Conservation (phyloP, 2,888 invertebrate species). For the Agelastica alni region DNA sequence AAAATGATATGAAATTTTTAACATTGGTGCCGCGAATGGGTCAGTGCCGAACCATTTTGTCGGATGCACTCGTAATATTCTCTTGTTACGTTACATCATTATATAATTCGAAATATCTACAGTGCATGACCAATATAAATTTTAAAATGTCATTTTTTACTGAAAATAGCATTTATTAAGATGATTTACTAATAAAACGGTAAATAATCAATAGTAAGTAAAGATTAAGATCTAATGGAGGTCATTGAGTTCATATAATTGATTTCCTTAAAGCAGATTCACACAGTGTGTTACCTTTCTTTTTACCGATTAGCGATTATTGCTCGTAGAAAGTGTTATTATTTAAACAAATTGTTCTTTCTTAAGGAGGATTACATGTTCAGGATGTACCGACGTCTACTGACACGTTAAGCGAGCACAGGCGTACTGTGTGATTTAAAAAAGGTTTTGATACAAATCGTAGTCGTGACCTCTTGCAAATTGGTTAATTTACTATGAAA, state of each 20-base stretch:
- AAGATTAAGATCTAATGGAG: conserved; percentile 6
- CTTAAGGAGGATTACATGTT: conserved; percentile 27
- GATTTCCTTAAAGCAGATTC: conserved; percentile 7
- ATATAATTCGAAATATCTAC: no score
- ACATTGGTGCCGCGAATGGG: no score
- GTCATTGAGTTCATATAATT: conserved; percentile 7
- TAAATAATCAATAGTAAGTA: background rate
- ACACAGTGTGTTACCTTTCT: conserved; percentile 13
- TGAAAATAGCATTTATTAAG: no score
- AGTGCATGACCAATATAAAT: no score
- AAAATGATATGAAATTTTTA: no score
- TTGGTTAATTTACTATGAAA: no score
- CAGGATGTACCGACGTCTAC: conserved; percentile 19
- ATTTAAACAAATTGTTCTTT: conserved; percentile 28
- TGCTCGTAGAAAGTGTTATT: conserved; percentile 28
- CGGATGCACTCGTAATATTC: no score
- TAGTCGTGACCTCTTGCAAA: no score
- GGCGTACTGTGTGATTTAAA: background rate
- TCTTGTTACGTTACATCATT: no score
- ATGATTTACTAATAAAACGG: background rate
- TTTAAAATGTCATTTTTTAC: no score
- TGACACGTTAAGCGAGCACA: conserved; percentile 6
- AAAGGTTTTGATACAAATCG: no score
- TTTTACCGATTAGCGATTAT: conserved; percentile 22
- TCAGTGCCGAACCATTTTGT: no score